Conservation (phyloP, 2,113 vertebrate species). For the Ictidomys tridecemlineatus region DNA sequence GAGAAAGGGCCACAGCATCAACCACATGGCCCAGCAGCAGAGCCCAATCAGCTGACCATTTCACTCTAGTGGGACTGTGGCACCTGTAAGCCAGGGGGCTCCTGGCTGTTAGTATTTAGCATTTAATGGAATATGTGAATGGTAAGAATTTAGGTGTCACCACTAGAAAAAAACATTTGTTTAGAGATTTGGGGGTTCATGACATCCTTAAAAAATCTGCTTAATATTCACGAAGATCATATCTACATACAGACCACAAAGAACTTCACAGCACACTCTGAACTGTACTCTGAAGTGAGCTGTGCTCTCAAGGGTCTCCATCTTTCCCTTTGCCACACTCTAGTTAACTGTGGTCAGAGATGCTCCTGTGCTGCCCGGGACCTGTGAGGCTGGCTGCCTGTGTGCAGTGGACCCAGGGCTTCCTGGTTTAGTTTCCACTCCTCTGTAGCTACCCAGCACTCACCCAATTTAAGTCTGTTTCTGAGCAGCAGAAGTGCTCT, state of each 20-base stretch:
- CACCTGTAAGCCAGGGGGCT: accelerated
- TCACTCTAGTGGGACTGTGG: not conserved
- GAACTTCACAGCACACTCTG: no score
- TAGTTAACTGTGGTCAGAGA: no score
- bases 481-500: not conserved
- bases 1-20: not conserved
- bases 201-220: not conserved
- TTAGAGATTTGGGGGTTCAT: not conserved
- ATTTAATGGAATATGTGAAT: not conserved
- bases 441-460: not conserved
- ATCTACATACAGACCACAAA: not conserved
- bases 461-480: not conserved
- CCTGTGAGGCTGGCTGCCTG: not conserved
- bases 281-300: not conserved
- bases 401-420: not conserved
- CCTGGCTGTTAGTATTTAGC: not conserved
- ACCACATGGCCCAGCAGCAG: no score
- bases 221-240: not conserved
- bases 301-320: not conserved
- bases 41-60: accelerated
- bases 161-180: not conserved
- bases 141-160: not conserved
- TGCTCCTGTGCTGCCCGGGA: not conserved
- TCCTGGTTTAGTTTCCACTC: not conserved
- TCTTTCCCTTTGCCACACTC: not conserved